phyloP scores from a whole-genome alignment of 2,113 vertebrate species.

The Noturus placidus region DNA sequence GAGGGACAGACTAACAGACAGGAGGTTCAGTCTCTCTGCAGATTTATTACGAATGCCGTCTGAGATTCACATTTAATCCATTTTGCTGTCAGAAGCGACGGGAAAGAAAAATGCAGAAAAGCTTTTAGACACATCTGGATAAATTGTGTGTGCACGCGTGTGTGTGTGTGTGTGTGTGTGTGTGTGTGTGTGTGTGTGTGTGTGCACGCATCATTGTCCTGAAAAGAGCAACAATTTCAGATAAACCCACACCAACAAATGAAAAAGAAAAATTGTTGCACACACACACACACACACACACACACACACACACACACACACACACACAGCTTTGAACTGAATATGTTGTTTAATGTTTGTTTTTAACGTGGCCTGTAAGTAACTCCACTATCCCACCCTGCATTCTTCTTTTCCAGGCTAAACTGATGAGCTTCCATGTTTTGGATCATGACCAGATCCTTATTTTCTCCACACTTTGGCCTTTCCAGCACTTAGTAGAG shows the following conservation, averaged over 20 bases:
- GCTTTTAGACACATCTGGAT: slow-evolving; percentile 42
- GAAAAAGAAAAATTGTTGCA: neutral
- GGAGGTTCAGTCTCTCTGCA: slow-evolving; percentile 50
- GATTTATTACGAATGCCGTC: slow-evolving; percentile 74
- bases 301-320: neutral
- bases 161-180: slow-evolving; percentile 8
- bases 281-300: neutral
- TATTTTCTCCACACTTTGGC: too few relatives aligned
- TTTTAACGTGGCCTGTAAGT: neutral
- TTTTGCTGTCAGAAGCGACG: slow-evolving; percentile 72
- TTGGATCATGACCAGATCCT: too few relatives aligned
- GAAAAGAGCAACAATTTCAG: neutral
- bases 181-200: neutral
- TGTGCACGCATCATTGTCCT: neutral
- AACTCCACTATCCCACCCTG: neutral
- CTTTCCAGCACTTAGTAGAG: too few relatives aligned
- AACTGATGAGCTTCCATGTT: neutral
- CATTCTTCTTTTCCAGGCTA: neutral
- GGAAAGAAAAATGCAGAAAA: slow-evolving; percentile 49
- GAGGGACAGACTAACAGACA: neutral
- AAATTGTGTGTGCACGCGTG: slow-evolving; percentile 2
- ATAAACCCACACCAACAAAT: neutral
- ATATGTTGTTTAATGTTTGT: neutral
- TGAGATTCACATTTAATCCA: slow-evolving; percentile 73
- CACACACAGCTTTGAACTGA: neutral